Conservation (phyloP, 2,113 vertebrate genomes). For the Alligator sinensis region DNA sequence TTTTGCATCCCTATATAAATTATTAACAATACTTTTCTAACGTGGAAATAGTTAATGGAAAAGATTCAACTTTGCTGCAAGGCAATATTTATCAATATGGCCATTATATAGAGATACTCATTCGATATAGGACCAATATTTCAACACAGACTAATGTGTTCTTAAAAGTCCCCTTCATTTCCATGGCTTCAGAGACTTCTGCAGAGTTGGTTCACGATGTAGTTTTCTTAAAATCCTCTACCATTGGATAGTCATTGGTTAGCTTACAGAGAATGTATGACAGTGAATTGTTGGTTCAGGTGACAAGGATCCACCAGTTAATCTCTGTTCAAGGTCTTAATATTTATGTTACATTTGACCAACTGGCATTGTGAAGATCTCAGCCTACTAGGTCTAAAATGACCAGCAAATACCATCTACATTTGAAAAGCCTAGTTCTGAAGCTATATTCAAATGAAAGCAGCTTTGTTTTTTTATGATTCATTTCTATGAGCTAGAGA, state of each 20-base stretch:
- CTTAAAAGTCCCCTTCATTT: neutral
- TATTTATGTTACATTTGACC: neutral
- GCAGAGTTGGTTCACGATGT: neutral
- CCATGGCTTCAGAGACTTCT: slow-evolving; percentile 18
- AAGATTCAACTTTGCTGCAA: neutral
- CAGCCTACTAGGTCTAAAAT: neutral
- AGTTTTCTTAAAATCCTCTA: slow-evolving; percentile 10
- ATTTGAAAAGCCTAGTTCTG: neutral
- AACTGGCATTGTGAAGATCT: neutral
- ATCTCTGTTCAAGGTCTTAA: neutral
- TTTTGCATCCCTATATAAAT: neutral
- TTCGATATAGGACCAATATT: neutral
- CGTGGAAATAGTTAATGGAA: neutral
- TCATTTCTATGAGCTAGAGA: neutral
- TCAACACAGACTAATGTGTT: neutral
- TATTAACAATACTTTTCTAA: neutral
- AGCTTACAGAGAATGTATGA: neutral
- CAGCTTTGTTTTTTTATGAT: slow-evolving; percentile 2
- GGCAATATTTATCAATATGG: neutral
- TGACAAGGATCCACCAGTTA: neutral
- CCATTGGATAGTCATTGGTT: neutral
- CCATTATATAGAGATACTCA: neutral
- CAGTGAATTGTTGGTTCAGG: neutral
- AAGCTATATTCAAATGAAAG: neutral
- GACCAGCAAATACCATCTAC: neutral